These are phyloP conservation scores for Lamprotornis superbus DNA, from an alignment of 2,113 vertebrate species.

Conservation along the genomic window DNA sequence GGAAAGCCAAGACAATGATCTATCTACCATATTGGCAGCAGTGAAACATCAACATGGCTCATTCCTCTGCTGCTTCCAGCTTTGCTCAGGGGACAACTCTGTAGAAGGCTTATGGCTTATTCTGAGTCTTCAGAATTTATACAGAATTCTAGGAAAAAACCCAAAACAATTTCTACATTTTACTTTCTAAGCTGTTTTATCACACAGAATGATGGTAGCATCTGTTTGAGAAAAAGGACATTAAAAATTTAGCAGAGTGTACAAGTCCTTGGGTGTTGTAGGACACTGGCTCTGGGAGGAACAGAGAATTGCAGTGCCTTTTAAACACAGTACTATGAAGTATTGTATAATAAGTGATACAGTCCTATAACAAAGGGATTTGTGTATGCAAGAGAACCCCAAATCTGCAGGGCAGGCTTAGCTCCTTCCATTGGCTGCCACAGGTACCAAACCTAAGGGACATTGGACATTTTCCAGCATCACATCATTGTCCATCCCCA, in stretches of 20 bases:
- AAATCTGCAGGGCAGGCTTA: background rate
- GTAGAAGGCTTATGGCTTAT: background rate
- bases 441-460: background rate
- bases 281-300: background rate
- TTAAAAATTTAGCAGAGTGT: background rate
- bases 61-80: background rate
- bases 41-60: background rate
- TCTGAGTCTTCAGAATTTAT: background rate
- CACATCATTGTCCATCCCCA: background rate
- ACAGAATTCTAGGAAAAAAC: background rate
- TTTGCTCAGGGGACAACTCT: background rate
- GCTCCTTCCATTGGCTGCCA: background rate
- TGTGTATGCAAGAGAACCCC: background rate
- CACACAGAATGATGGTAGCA: background rate
- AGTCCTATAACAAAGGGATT: background rate
- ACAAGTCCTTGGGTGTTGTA: background rate
- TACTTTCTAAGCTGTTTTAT: background rate
- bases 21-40: background rate
- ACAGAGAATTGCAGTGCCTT: background rate
- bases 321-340: background rate
- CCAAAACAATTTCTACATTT: fast-evolving
- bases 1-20: background rate
- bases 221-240: background rate
- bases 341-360: background rate
- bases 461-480: background rate